These are phyloP conservation scores for Pyrochroa serraticornis DNA, from an alignment of 2,888 invertebrate genomes.

Conservation along the genomic window DNA sequence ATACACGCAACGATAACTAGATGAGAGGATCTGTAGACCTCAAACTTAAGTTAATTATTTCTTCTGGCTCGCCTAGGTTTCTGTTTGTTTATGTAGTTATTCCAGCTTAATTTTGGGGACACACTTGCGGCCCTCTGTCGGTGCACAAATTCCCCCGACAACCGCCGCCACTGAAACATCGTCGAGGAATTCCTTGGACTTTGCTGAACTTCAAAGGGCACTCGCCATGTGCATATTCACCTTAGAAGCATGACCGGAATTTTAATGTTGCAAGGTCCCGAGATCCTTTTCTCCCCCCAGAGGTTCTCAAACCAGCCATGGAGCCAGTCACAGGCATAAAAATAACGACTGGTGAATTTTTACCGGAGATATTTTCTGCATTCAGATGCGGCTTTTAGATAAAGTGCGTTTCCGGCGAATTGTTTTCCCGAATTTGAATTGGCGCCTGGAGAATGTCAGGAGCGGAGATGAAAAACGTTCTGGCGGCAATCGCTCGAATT, in stretches of 20 bases:
- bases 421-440: slow-evolving; percentile 20
- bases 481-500: too few species aligned
- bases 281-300: slow-evolving; percentile 1
- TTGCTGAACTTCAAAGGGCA: slow-evolving; percentile 32
- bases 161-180: slow-evolving; percentile 17
- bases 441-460: slow-evolving; percentile 13
- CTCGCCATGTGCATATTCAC: slow-evolving; percentile 32
- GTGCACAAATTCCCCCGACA: neutral
- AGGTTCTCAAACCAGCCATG: slow-evolving; percentile 8
- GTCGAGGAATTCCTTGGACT: slow-evolving; percentile 27
- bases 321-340: slow-evolving; percentile 16
- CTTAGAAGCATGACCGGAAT: slow-evolving; percentile 34
- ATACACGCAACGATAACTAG: too few species aligned
- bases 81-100: too few species aligned
- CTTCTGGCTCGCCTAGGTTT: too few species aligned
- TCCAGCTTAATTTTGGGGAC: too few species aligned
- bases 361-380: slow-evolving; percentile 18
- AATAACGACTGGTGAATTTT: slow-evolving; percentile 26
- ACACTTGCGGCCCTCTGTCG: too few species aligned
- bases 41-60: too few species aligned
- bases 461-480: too few species aligned
- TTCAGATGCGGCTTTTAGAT: slow-evolving; percentile 25
- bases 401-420: slow-evolving; percentile 21
- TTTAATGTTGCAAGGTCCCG: slow-evolving; percentile 25
- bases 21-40: too few species aligned